Base-by-base conservation (phyloP, 2,888 invertebrate genomes). In the Troglohyphantes excavatus region DNA sequence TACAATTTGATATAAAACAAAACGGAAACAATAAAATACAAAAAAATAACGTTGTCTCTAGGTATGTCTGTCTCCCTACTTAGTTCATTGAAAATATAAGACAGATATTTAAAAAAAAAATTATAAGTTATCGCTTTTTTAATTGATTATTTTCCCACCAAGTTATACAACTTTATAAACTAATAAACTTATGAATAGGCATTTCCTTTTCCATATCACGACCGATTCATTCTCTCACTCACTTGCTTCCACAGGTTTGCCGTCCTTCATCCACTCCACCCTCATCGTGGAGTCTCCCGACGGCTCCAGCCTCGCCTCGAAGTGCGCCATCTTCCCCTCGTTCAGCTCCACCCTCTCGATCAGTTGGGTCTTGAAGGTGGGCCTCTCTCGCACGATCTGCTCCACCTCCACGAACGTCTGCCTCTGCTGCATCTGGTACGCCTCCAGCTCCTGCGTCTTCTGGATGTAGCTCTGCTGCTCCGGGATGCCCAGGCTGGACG, bases 241-340 rank as follows among this genome's bases (percentile, higher is more conserved):
- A 86, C 94, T 92, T 13, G 92, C 92, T 85, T 92, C 91, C 3
- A 92, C 88, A 19, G 92, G 90, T 82, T 90, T 90, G 90, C 97
- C 97, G 93, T 98, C 98, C 96, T 97, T 97, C 95, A 96, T 97
- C 98, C 98, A 98, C 94, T 98, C 98, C 91, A 98, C 96, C 94
- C 96, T 97, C 67, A 98, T 95, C 73, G 96, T 96, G 3, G 98
- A 95, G 94, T 98, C 98, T 73, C 97, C 98, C 91, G 98, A 95
- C 85, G 98, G 98, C 94, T 98, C 98, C 73, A 98, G 95, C 91
- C 98, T 96, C 92, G 98, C 98, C 95, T 98, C 98, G 93, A 98
- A 98, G 93, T 98, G 98, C 92, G 98, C 98, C 93, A 97, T 98
- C 92, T 97, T 98, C 92, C 98, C 97, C 95, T 98, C 98, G 93